A percentile compares a stretch with the other conserved stretches of the same genome.
Conservation (phyloP, 1,140 invertebrate genomes). For the Formica selysi region DNA sequence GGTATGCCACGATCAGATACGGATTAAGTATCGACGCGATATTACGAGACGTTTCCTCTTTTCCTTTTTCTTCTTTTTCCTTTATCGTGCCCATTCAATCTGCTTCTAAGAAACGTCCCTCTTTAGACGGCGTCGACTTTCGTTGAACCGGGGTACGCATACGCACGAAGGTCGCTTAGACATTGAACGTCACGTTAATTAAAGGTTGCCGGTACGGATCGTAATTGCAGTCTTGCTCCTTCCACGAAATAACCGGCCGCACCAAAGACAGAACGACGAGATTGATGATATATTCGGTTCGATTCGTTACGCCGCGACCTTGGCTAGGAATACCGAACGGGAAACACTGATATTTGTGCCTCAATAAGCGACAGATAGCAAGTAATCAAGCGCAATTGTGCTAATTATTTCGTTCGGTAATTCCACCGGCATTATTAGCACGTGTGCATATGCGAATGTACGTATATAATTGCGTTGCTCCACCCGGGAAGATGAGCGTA, state of each 20-base stretch:
- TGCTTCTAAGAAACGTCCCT: conserved; percentile 1
- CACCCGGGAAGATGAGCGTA: not conserved
- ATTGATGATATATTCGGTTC: conserved; percentile 47
- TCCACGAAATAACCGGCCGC: conserved; percentile 49
- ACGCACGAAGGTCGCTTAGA: conserved; percentile 44
- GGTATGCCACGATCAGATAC: conserved; percentile 48
- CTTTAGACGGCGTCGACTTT: conserved; percentile 18
- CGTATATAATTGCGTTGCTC: conserved; percentile 26
- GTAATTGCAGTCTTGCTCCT: conserved; percentile 58
- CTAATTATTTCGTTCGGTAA: conserved; percentile 48
- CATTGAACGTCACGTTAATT: conserved; percentile 67
- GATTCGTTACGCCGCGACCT: conserved; percentile 56
- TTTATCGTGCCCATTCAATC: conserved; percentile 36
- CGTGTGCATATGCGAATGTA: conserved; percentile 6
- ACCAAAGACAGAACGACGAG: conserved; percentile 46
- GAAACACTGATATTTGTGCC: conserved; percentile 37
- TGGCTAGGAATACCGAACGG: conserved; percentile 23
- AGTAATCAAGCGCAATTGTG: conserved; percentile 52
- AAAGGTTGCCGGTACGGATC: conserved; percentile 60
- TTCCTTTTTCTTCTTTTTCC: not conserved
- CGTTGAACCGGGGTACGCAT: conserved; percentile 17
- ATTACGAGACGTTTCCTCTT: not conserved
- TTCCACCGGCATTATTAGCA: conserved; percentile 31
- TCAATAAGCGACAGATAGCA: conserved; percentile 42
- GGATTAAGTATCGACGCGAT: conserved; percentile 45